phyloP scores from a whole-genome alignment of 2,888 invertebrate species.

The Lepidonotus clava region DNA sequence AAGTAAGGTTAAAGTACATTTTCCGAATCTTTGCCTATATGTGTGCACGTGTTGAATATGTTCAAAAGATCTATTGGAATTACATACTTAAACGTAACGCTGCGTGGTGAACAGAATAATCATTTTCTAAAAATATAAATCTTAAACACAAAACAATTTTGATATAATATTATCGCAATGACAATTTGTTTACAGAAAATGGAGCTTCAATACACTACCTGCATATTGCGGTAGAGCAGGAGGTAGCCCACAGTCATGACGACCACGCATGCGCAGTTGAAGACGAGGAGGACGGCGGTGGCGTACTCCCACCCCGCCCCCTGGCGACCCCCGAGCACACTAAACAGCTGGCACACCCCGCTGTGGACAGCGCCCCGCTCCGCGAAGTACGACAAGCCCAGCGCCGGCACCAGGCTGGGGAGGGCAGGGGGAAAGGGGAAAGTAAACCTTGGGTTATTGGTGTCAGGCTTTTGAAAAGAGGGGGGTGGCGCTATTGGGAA shows the following conservation, averaged over 20 bases:
- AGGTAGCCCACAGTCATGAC: not conserved
- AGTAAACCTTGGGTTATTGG: too few species aligned
- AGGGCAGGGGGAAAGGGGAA: not conserved
- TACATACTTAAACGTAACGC: too few species aligned
- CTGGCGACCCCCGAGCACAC: not conserved
- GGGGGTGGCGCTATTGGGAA: not conserved
- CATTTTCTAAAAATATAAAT: too few species aligned
- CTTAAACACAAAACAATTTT: too few species aligned
- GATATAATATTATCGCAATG: too few species aligned
- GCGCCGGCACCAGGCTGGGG: not conserved
- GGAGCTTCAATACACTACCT: not conserved
- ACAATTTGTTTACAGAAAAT: too few species aligned
- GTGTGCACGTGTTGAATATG: too few species aligned
- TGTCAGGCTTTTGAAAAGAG: not conserved
- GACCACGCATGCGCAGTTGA: not conserved
- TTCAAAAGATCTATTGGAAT: too few species aligned
- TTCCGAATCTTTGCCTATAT: too few species aligned
- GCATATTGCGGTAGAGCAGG: not conserved
- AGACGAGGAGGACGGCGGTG: not conserved
- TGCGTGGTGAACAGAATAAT: too few species aligned
- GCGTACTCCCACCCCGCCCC: conserved; percentile 5
- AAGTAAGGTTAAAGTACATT: too few species aligned
- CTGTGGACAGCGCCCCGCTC: not conserved
- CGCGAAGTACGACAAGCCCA: not conserved
- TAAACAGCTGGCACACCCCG: conserved; percentile 31